These are phyloP conservation scores for Mystacides longicornis DNA, from an alignment of 2,888 invertebrate genomes.

Conservation along the genomic window DNA sequence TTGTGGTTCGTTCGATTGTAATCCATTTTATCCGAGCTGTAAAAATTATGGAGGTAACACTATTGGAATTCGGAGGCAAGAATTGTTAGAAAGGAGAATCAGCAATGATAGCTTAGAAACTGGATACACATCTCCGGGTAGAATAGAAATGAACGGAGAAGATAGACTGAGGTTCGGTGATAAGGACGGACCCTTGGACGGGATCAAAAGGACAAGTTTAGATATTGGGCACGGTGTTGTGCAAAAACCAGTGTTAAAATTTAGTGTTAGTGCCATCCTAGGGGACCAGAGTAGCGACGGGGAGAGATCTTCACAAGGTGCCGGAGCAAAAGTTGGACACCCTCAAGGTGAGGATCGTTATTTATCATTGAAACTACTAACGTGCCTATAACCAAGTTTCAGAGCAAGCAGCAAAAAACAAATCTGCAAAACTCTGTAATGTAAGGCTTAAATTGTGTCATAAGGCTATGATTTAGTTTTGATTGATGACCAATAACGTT, in stretches of 20 bases:
- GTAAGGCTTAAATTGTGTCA: too few relatives aligned
- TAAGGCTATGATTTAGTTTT: too few relatives aligned
- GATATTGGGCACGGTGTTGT: constrained; percentile 27
- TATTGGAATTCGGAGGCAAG: constrained; percentile 37
- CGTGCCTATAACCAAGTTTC: too few relatives aligned
- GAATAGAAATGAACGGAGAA: constrained; percentile 29
- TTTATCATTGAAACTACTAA: too few relatives aligned
- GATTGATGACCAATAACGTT: too few relatives aligned
- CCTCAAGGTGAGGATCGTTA: constrained; percentile 43
- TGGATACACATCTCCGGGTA: constrained; percentile 16
- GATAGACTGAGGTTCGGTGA: constrained; percentile 36
- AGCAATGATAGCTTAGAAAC: constrained; percentile 30
- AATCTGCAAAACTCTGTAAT: too few relatives aligned
- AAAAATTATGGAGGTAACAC: constrained; percentile 34
- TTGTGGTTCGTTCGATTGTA: constrained; percentile 51
- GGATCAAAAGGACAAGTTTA: constrained; percentile 30
- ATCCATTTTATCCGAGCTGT: constrained; percentile 38
- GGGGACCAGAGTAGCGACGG: constrained; percentile 48
- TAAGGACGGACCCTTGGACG: constrained; percentile 40
- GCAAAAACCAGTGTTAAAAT: constrained; percentile 75
- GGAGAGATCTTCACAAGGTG: constrained; percentile 28
- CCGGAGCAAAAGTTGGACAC: constrained; percentile 32
- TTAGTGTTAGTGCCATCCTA: constrained; percentile 87
- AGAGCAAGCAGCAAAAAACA: too few relatives aligned
- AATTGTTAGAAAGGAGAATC: constrained; percentile 40